Conservation (phyloP, 2,888 invertebrate genomes). For the Metalampra italica region DNA sequence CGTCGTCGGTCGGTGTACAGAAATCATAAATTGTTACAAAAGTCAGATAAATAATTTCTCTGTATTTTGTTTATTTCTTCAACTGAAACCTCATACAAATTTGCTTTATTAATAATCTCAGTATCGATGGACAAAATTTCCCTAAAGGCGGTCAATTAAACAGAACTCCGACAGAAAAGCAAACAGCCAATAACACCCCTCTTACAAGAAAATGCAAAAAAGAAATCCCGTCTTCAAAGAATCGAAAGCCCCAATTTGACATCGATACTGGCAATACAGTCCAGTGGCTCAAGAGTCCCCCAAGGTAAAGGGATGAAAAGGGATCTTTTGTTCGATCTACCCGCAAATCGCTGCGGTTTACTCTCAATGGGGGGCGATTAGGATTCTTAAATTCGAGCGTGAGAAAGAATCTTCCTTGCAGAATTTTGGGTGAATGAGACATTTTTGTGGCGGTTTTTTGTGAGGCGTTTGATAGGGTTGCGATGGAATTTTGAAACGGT, state of each 20-base stretch:
- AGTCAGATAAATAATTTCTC: too few relatives aligned
- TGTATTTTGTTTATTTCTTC: not conserved
- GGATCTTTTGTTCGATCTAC: conserved; percentile 65
- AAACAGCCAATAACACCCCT: not conserved
- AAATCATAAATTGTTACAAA: too few relatives aligned
- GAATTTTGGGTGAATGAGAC: not conserved
- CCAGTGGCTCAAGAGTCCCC: conserved; percentile 44
- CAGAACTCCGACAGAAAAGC: not conserved
- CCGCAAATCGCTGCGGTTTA: conserved; percentile 56
- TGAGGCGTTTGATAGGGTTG: not conserved
- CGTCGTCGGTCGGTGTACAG: too few relatives aligned
- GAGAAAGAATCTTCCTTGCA: conserved; percentile 35
- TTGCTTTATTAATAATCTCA: not conserved
- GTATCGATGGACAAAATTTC: not conserved
- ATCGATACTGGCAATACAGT: conserved; percentile 68
- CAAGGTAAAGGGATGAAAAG: conserved; percentile 63
- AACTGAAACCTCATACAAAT: not conserved
- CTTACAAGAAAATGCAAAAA: conserved; percentile 2
- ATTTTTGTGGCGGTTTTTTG: not conserved
- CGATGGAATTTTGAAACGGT: not conserved
- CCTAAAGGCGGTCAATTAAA: not conserved
- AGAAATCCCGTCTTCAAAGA: conserved; percentile 44
- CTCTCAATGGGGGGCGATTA: conserved; percentile 59
- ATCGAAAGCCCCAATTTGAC: conserved; percentile 64
- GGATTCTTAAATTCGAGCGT: conserved; percentile 48